These are phyloP conservation scores for Ceraclea dissimilis DNA, from an alignment of 2,888 invertebrate genomes.

Conservation along the genomic window DNA sequence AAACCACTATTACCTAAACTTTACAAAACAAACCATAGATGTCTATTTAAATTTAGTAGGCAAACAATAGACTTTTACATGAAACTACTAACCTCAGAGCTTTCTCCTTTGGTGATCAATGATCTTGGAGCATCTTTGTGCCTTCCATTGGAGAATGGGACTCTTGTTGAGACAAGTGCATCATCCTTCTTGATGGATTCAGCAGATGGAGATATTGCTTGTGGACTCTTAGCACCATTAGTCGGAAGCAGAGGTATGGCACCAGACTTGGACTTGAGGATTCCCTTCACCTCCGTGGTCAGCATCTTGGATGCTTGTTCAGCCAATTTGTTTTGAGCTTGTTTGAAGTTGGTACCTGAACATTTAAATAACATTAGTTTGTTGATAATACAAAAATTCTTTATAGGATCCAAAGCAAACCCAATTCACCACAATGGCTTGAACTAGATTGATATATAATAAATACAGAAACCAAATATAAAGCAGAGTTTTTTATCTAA, in stretches of 20 bases:
- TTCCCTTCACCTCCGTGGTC: slow-evolving; percentile 48
- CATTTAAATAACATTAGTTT: no score
- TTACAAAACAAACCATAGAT: no score
- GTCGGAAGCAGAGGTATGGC: slow-evolving; percentile 38
- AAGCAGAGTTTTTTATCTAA: no score
- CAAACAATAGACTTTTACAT: no score
- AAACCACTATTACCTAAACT: no score
- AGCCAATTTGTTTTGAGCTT: slow-evolving; percentile 35
- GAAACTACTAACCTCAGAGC: slow-evolving; percentile 46
- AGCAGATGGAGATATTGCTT: neutral
- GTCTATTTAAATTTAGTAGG: no score
- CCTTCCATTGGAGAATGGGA: neutral
- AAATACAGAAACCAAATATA: no score
- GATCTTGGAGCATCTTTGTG: slow-evolving; percentile 4
- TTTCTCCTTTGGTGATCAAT: slow-evolving; percentile 42
- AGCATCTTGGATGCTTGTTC: slow-evolving; percentile 51
- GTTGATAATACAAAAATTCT: no score
- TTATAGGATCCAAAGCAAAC: no score
- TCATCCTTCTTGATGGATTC: slow-evolving; percentile 1
- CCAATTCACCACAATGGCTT: no score
- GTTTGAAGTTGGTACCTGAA: slow-evolving; percentile 21
- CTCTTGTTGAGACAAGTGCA: slow-evolving; percentile 3
- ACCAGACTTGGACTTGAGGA: slow-evolving; percentile 46
- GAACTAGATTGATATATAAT: no score
- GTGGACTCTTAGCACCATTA: neutral